Evolutionary conservation across 2,113 vertebrate species (phyloP).

Genomic region (Brienomyrus brachyistius): DNA sequence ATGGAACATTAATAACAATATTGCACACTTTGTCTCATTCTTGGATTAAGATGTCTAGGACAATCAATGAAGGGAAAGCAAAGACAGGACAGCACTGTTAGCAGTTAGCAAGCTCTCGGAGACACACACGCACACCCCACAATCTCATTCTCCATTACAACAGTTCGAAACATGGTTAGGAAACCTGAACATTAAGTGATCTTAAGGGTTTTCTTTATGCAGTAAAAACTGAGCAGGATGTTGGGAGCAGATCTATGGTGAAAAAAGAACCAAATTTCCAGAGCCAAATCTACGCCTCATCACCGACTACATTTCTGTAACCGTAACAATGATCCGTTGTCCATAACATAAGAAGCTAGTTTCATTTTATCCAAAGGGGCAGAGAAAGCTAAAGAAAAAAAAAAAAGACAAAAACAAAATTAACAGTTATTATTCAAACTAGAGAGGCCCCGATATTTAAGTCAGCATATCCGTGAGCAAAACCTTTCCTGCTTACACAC

Average conservation of each 20-base stretch:
- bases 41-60: not conserved
- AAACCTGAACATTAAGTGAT: not conserved
- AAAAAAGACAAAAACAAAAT: no score
- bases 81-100: not conserved
- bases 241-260: not conserved
- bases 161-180: not conserved
- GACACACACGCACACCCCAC: not conserved
- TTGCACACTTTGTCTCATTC: constrained; percentile 15
- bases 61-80: not conserved
- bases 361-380: not conserved
- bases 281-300: not conserved
- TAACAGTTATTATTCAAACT: not conserved
- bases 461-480: not conserved
- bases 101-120: not conserved
- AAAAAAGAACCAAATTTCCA: not conserved
- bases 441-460: not conserved
- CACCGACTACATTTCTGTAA: not conserved
- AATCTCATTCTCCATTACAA: not conserved
- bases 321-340: not conserved
- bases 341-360: not conserved
- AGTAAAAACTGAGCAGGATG: not conserved
- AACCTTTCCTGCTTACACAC: not conserved
- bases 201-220: not conserved
- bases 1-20: constrained; percentile 9
- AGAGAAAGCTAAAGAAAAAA: not conserved